These are phyloP conservation scores for Drosophila pandora DNA, from an alignment of 1,140 invertebrate species.

Conservation along the genomic window DNA sequence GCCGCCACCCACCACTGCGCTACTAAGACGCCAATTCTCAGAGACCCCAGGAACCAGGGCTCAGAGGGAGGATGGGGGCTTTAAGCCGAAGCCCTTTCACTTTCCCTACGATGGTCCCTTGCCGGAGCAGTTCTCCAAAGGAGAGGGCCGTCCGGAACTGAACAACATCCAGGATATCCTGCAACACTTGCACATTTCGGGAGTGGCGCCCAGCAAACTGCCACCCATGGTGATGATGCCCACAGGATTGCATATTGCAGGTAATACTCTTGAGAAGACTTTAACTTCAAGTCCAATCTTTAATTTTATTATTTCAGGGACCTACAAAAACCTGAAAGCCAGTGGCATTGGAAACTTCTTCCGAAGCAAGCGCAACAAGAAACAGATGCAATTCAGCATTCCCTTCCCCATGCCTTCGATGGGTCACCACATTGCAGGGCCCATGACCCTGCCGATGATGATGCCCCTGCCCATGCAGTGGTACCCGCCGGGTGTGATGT, in stretches of 20 bases:
- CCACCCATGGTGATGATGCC: constrained; percentile 79
- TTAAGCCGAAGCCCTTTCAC: constrained; percentile 76
- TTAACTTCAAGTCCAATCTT: too few species aligned
- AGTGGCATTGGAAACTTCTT: constrained; percentile 78
- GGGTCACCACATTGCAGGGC: constrained; percentile 13
- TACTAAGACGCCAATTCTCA: constrained; percentile 66
- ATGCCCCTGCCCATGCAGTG: constrained; percentile 43
- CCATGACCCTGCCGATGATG: constrained; percentile 53
- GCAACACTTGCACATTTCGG: constrained; percentile 66
- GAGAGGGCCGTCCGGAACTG: constrained; percentile 37
- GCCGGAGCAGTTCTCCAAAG: constrained; percentile 77
- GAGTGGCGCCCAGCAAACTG: constrained; percentile 53
- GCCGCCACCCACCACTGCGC: constrained; percentile 45
- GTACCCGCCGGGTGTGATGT: constrained; percentile 25
- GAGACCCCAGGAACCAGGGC: constrained; percentile 62
- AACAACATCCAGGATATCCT: constrained; percentile 80
- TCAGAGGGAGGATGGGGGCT: constrained; percentile 38
- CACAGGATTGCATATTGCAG: constrained; percentile 73
- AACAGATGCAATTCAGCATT: constrained; percentile 72
- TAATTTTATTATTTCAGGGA: constrained; percentile 16
- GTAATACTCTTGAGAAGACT: background rate
- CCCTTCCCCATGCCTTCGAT: constrained; percentile 50
- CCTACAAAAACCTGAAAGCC: constrained; percentile 75
- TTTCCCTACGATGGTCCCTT: constrained; percentile 75
- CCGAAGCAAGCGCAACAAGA: constrained; percentile 72